Evolutionary conservation across 2,113 vertebrate species (phyloP).

Genomic region (Bubo scandiacus): DNA sequence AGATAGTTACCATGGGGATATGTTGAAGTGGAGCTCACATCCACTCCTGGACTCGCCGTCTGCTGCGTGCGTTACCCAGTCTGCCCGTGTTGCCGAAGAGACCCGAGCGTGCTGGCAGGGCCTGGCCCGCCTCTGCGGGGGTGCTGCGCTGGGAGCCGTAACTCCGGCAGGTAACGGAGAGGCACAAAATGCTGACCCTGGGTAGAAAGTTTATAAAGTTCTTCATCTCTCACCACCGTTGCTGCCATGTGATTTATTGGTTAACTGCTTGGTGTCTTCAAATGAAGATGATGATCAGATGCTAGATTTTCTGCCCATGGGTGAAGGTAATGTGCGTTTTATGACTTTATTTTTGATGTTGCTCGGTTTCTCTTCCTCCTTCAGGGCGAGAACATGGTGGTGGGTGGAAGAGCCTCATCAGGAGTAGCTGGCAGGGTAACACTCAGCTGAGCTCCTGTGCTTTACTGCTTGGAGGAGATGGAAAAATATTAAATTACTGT

Average conservation of each 20-base stretch:
- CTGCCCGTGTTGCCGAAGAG: neutral
- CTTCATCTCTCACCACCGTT: neutral
- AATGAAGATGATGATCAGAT: neutral
- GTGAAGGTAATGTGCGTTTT: conserved; percentile 23
- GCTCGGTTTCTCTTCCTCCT: neutral
- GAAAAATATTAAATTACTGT: neutral
- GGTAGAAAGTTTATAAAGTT: neutral
- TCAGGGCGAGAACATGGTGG: neutral
- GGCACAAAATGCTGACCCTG: neutral
- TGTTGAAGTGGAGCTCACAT: neutral
- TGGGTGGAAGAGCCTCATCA: neutral
- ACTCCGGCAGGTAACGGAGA: neutral
- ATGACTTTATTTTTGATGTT: neutral
- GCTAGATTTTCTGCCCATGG: neutral
- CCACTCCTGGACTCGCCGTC: neutral
- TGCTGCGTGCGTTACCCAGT: neutral
- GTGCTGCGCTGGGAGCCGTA: neutral
- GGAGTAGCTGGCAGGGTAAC: neutral
- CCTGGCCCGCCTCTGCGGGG: neutral
- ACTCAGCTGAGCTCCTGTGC: neutral
- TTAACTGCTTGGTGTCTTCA: neutral
- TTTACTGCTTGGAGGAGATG: neutral
- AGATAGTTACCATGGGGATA: neutral
- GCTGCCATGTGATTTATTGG: neutral
- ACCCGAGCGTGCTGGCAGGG: neutral